Percentiles rank a stretch among this genome's conserved stretches.
Evolutionary conservation across 2,888 invertebrate genomes (phyloP).

Genomic region (Megalurothrips usitatus): DNA sequence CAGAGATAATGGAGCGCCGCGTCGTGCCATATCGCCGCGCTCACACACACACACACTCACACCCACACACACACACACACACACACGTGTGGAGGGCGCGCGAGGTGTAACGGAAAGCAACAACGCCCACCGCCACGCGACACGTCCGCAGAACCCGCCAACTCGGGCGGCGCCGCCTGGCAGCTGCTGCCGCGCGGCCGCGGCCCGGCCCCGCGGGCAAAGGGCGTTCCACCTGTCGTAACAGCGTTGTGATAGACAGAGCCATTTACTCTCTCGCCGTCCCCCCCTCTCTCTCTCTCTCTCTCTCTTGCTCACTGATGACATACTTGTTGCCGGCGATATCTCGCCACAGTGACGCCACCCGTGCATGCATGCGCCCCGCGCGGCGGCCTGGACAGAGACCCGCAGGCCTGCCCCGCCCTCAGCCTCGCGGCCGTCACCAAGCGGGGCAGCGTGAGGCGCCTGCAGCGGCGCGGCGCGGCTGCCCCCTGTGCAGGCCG

Average conservation of each 20-base stretch:
- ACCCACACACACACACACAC: not conserved
- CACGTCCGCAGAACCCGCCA: not conserved
- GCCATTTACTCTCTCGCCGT: not conserved
- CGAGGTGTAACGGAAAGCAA: not conserved
- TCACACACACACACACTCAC: not conserved
- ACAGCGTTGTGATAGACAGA: not conserved
- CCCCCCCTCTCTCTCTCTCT: no score
- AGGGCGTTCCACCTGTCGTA: conserved; percentile 3
- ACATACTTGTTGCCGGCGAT: no score
- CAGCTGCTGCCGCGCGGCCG: not conserved
- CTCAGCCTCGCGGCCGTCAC: no score
- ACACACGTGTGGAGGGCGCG: not conserved
- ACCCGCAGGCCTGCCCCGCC: no score
- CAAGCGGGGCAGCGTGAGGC: no score
- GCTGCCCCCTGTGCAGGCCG: no score
- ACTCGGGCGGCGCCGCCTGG: no score
- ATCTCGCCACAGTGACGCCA: no score
- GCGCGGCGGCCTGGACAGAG: no score
- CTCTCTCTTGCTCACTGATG: no score
- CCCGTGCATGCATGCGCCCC: no score
- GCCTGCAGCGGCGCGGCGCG: no score
- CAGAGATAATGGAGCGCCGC: conserved; percentile 11
- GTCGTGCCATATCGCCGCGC: not conserved
- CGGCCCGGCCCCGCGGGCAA: not conserved
- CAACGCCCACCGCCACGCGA: not conserved